Base-by-base conservation (phyloP, 2,888 invertebrate species). In the Noctua comes region DNA sequence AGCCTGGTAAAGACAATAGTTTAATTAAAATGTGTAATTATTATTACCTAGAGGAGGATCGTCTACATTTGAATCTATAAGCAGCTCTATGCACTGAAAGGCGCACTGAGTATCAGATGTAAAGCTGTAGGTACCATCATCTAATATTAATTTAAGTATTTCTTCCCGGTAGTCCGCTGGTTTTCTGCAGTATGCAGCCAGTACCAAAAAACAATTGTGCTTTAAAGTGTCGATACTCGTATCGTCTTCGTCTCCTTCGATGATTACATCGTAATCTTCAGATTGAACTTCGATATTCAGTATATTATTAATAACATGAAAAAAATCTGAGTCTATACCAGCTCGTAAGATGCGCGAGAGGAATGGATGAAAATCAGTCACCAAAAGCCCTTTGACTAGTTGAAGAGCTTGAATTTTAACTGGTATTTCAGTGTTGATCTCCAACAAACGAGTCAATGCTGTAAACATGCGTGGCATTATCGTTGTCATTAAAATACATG, bases 111-210 rank as follows among this genome's bases (percentile, higher is more conserved):
- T 89, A 87, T 97, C 91, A 8, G 86, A 88, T 31, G 88, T 79
- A 76, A 96, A 96, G 84, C 94, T 93, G 77, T 95, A 97, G 27
- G 94, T 83, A 79, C 93, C 92, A 3, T 91, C 88, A 79, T 96
- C 93, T 27, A 97, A 87, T 73, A 97, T 93, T 46, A 95, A 90
- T 62, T 94, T 93, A 3, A 96, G 85, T 81, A 96, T 88, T 84
- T 96, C 96, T 21, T 93, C 91, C 62, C 94, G 93, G 80, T 93
- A 95, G 65, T 91, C 90, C 6, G 91, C 91, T 11, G 87, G 82
- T 75, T 91, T 91, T 74, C 91, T 93, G 84, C 96, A 96, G 86
- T 95, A 97, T 6, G 94, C 93, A 11, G 96, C 94, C 21, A 97
- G 88, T 16, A 95, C 85, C 73, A 91, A 91, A 11, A 95, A 90